Evolutionary conservation across 2,888 invertebrate species (phyloP).

Genomic region (Griposia aprilina): DNA sequence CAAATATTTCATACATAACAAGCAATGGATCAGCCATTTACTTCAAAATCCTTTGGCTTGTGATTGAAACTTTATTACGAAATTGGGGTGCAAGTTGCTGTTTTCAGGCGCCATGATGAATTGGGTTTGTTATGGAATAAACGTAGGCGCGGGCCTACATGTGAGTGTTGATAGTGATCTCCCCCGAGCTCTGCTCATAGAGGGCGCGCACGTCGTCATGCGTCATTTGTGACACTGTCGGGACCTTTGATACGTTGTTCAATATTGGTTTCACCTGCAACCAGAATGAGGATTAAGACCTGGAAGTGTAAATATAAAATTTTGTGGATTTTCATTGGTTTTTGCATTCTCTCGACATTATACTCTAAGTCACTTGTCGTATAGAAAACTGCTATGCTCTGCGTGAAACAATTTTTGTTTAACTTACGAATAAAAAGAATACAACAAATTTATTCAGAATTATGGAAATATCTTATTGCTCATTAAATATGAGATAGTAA

Average conservation of each 20-base stretch:
- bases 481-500: no score
- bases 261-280: slow-evolving; percentile 83
- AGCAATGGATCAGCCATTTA: neutral
- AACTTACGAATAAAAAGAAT: neutral
- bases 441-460: neutral
- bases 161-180: slow-evolving; percentile 82
- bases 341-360: neutral
- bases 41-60: no score
- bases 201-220: slow-evolving; percentile 84
- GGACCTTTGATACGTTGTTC: slow-evolving; percentile 77
- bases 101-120: neutral
- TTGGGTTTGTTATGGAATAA: neutral
- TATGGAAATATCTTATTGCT: neutral
- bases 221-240: slow-evolving; percentile 85
- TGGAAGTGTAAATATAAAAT: neutral
- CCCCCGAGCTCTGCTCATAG: slow-evolving; percentile 84
- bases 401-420: neutral
- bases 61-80: neutral
- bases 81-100: no score
- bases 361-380: neutral
- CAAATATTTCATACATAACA: neutral
- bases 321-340: neutral
- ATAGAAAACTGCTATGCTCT: neutral
- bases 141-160: slow-evolving; percentile 71
- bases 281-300: neutral